Percentiles rank a stretch among this genome's conserved stretches.
Conservation (phyloP, 2,113 vertebrate species). For the Herpailurus yagouaroundi region DNA sequence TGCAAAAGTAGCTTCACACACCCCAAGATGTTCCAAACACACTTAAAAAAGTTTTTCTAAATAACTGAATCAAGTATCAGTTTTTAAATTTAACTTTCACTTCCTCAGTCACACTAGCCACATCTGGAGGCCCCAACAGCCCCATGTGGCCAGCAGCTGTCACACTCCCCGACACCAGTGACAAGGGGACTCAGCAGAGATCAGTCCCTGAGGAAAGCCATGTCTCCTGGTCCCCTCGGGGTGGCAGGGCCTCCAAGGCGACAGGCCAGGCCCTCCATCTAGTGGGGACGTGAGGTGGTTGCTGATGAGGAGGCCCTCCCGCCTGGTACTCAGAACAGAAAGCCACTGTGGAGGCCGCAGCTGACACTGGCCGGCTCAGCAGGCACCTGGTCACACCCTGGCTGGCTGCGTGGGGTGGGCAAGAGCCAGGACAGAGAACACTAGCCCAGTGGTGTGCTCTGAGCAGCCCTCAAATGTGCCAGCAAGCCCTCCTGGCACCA, state of each 20-base stretch:
- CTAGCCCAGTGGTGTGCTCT: background rate
- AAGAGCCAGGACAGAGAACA: accelerated
- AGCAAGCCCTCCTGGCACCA: background rate
- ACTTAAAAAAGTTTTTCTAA: background rate
- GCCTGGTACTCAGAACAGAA: conserved; percentile 54
- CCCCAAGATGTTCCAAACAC: background rate
- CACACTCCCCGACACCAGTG: background rate
- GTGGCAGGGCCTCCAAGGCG: background rate
- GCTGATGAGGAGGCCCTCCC: background rate
- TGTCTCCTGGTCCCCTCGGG: background rate
- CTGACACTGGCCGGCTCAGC: background rate
- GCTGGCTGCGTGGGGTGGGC: background rate
- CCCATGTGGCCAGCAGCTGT: background rate
- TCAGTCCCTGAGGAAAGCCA: background rate
- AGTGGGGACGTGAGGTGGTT: conserved; percentile 66
- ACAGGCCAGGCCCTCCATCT: conserved; percentile 44
- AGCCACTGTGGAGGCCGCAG: conserved; percentile 40
- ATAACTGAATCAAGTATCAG: background rate
- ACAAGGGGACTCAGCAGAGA: background rate
- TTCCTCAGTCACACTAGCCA: background rate
- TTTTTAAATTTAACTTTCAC: background rate
- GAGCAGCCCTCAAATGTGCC: background rate
- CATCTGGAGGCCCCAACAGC: background rate
- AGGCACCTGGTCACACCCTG: conserved; percentile 8
- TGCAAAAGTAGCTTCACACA: background rate